Evolutionary conservation across 2,113 vertebrate species (phyloP).

Genomic region (Sinosuthora webbiana): DNA sequence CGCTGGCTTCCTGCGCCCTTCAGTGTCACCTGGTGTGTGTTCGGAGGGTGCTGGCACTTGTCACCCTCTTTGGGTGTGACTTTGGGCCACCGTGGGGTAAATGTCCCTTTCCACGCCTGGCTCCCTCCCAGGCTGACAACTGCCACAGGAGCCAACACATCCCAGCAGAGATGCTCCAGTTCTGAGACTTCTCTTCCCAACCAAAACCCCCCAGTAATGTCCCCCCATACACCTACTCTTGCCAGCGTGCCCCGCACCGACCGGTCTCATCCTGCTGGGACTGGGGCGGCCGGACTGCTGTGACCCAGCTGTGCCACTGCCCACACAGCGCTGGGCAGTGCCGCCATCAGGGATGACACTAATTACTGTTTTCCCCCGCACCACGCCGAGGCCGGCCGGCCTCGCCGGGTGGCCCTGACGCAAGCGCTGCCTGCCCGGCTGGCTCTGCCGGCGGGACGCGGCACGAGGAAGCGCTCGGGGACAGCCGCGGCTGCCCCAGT

Average conservation of each 20-base stretch:
- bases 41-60: neutral
- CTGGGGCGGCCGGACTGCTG: neutral
- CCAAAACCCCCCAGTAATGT: accelerated
- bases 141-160: neutral
- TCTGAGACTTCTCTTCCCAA: neutral
- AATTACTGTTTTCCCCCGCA: neutral
- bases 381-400: neutral
- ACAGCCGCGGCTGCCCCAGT: constrained; percentile 10
- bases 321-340: constrained; percentile 39
- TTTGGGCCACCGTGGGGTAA: neutral
- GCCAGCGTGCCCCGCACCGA: accelerated
- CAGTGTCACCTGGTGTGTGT: accelerated
- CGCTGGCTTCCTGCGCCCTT: accelerated
- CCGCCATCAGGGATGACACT: neutral
- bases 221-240: neutral
- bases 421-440: constrained; percentile 24
- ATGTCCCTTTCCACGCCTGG: neutral
- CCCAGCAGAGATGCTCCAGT: neutral
- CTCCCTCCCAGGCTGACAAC: neutral
- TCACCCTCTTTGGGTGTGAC: neutral
- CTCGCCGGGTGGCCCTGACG: constrained; percentile 12
- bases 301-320: neutral
- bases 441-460: constrained; percentile 26
- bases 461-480: constrained; percentile 42
- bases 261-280: neutral